Evolutionary conservation across 2,888 invertebrate genomes (phyloP).

Genomic region (Alloplasta piceator): DNA sequence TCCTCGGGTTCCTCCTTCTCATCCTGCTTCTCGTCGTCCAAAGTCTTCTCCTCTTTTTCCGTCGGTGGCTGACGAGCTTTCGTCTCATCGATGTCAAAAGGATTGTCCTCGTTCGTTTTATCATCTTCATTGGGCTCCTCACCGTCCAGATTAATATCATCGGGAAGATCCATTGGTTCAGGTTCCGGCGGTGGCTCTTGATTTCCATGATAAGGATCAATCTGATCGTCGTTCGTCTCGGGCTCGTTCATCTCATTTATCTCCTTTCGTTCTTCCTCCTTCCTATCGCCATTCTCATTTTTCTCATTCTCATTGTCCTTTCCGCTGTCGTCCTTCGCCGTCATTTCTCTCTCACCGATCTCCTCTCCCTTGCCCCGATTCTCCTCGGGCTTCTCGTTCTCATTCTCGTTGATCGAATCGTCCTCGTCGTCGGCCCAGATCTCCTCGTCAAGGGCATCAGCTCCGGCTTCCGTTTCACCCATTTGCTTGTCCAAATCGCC

Average conservation of each 20-base stretch:
- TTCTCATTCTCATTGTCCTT: slow-evolving; percentile 68
- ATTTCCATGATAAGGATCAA: slow-evolving; percentile 93
- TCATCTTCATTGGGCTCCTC: slow-evolving; percentile 86
- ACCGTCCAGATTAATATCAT: slow-evolving; percentile 92
- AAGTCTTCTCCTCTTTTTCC: slow-evolving; percentile 78
- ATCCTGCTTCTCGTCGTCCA: slow-evolving; percentile 81
- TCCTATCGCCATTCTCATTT: slow-evolving; percentile 74
- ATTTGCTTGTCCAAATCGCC: slow-evolving; percentile 97
- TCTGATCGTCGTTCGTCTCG: slow-evolving; percentile 91
- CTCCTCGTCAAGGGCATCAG: slow-evolving; percentile 91
- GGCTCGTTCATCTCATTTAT: slow-evolving; percentile 94
- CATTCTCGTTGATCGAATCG: slow-evolving; percentile 86
- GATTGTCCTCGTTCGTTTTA: slow-evolving; percentile 89
- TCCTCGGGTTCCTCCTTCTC: slow-evolving; percentile 79
- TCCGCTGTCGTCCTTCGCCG: slow-evolving; percentile 85
- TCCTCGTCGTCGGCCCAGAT: slow-evolving; percentile 95
- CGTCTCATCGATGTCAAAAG: slow-evolving; percentile 93
- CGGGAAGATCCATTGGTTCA: slow-evolving; percentile 94
- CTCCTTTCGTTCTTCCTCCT: slow-evolving; percentile 86
- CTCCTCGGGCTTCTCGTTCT: slow-evolving; percentile 86
- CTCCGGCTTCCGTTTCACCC: slow-evolving; percentile 96
- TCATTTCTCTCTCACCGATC: slow-evolving; percentile 88
- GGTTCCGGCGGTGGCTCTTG: slow-evolving; percentile 91
- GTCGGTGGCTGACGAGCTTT: slow-evolving; percentile 84
- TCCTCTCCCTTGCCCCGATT: slow-evolving; percentile 77